Percentiles rank a stretch among this genome's conserved stretches.
phyloP scores from a whole-genome alignment of 2,797 vertebrate genomes.

The Xiphophorus birchmanni region DNA sequence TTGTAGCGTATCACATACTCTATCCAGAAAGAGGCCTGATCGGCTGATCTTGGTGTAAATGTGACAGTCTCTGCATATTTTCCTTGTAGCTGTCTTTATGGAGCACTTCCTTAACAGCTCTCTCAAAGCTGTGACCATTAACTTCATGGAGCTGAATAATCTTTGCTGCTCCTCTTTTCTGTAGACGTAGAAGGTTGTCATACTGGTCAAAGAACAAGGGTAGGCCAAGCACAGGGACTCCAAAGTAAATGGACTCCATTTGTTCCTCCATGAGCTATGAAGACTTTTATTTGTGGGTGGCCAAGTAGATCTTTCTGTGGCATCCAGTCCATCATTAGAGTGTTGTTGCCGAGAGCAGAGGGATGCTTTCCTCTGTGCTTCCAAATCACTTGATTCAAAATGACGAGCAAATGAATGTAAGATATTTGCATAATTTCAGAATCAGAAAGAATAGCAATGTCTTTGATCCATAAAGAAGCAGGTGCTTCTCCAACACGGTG shows the following conservation, averaged over 20 bases:
- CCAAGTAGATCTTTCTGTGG: constrained; percentile 81
- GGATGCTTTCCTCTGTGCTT: constrained; percentile 67
- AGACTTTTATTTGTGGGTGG: constrained; percentile 74
- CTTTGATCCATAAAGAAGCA: constrained; percentile 15
- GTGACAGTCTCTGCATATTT: constrained; percentile 73
- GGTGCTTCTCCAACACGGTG: not conserved
- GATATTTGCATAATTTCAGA: not conserved
- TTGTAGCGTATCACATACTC: constrained; percentile 70
- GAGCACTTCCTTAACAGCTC: constrained; percentile 56
- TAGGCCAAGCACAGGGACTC: constrained; percentile 76
- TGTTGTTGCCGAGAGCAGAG: constrained; percentile 76
- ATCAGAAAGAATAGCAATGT: too few relatives aligned
- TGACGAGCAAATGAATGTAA: not conserved
- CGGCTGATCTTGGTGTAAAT: constrained; percentile 76
- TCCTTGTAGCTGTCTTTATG: constrained; percentile 58
- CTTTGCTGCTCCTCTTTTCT: constrained; percentile 67
- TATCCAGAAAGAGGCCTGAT: constrained; percentile 74
- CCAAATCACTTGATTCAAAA: constrained; percentile 72
- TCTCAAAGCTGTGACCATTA: constrained; percentile 55
- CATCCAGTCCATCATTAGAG: constrained; percentile 77
- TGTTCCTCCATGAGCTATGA: constrained; percentile 78
- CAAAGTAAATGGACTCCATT: constrained; percentile 80
- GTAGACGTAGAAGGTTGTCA: constrained; percentile 76
- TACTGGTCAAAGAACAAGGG: constrained; percentile 80
- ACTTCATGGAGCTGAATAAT: constrained; percentile 58